Evolutionary conservation across 30 jellyfish, hydroid and myxozoan species (phyloP).

Genomic region (Pelagia noctiluca): DNA sequence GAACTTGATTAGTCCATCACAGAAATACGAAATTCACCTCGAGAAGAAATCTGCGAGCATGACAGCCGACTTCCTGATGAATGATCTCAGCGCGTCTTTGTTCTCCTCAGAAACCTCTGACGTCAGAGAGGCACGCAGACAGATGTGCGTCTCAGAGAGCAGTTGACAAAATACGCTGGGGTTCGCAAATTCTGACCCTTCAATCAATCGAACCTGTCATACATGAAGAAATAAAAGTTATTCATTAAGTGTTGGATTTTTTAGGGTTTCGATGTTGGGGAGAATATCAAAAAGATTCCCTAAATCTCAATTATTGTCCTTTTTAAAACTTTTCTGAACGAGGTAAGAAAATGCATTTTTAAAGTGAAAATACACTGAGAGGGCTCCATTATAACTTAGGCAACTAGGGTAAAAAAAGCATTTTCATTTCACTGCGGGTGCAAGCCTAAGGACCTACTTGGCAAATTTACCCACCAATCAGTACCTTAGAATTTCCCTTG

Average conservation of each 20-base stretch:
- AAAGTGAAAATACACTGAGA: no score
- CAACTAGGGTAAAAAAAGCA: no score
- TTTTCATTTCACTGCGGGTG: no score
- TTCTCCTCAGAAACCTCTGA: slow-evolving; percentile 48
- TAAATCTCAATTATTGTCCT: no score
- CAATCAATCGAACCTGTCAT: slow-evolving; percentile 67
- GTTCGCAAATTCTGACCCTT: slow-evolving; percentile 91
- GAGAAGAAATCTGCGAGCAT: slow-evolving; percentile 81
- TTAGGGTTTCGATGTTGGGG: not conserved
- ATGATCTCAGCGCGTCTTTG: slow-evolving; percentile 21
- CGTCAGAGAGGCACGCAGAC: slow-evolving; percentile 63
- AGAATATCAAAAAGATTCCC: not conserved
- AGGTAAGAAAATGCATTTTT: no score
- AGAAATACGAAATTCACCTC: slow-evolving; percentile 50
- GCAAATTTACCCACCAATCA: no score
- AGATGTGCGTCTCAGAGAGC: slow-evolving; percentile 80
- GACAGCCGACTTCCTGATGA: slow-evolving; percentile 69
- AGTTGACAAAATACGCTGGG: slow-evolving; percentile 89
- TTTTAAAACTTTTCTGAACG: no score
- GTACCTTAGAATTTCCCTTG: no score
- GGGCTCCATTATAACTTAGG: no score
- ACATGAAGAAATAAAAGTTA: not conserved
- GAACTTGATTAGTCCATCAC: not conserved
- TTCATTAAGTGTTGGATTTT: no score
- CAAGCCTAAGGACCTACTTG: no score